Evolutionary conservation across 2,888 invertebrate species (phyloP).

Genomic region (Trypoxylon attenuatum): DNA sequence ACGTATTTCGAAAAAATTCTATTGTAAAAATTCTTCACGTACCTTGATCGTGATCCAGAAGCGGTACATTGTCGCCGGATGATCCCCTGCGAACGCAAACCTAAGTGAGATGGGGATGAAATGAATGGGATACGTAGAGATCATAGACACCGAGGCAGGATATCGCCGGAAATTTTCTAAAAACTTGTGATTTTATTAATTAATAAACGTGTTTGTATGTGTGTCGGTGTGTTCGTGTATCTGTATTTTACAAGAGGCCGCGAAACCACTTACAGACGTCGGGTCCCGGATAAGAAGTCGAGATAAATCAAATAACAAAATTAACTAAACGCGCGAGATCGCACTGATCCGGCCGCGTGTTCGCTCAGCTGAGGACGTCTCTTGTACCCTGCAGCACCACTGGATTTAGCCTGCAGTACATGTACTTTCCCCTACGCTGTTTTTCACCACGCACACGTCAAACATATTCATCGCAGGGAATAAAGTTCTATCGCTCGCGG

Average conservation of each 20-base stretch:
- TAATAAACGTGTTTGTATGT: constrained; percentile 71
- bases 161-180: constrained; percentile 62
- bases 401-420: constrained; percentile 8
- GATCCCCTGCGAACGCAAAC: no score
- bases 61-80: no score
- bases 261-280: constrained; percentile 61
- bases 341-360: constrained; percentile 60
- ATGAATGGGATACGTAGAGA: no score
- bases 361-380: constrained; percentile 44
- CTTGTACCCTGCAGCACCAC: constrained; percentile 20
- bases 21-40: no score
- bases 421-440: no score
- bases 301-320: constrained; percentile 74
- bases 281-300: constrained; percentile 67
- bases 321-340: constrained; percentile 72
- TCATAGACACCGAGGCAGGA: no score
- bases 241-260: constrained; percentile 73
- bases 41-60: no score
- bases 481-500: no score
- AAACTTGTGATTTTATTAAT: constrained; percentile 74
- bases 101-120: no score
- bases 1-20: no score
- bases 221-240: constrained; percentile 61
- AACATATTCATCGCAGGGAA: no score
- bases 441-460: no score